Evolutionary conservation across 64 coral and sea anemone species (phyloP).

Genomic region (Acropora tenuis): DNA sequence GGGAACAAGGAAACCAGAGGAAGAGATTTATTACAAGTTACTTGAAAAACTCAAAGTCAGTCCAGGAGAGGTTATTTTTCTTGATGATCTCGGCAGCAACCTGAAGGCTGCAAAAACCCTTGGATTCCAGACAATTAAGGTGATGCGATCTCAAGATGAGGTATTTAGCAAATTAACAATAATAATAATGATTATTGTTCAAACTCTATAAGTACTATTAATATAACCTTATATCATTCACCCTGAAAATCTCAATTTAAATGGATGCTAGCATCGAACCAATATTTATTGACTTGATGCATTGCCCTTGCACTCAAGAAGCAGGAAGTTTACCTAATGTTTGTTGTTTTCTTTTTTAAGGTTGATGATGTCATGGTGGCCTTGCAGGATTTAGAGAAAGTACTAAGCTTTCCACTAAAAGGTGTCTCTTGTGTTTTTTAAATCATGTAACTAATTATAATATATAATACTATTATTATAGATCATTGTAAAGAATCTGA

Average conservation of each 20-base stretch:
- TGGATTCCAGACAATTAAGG: slow-evolving; percentile 90
- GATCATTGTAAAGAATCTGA: no score
- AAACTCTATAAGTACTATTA: no score
- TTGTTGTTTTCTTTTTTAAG: slow-evolving; percentile 13
- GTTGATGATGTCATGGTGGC: slow-evolving; percentile 53
- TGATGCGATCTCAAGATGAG: neutral
- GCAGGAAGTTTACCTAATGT: neutral
- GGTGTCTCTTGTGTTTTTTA: slow-evolving; percentile 1
- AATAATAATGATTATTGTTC: no score
- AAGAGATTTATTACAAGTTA: slow-evolving; percentile 70
- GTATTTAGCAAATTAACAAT: no score
- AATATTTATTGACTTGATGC: no score
- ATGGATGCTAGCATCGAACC: neutral
- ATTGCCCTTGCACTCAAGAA: neutral
- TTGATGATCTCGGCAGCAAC: slow-evolving; percentile 93
- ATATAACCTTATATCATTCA: no score
- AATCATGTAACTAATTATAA: no score
- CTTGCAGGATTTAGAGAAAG: slow-evolving; percentile 52
- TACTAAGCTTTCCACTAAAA: slow-evolving; percentile 59
- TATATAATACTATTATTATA: no score
- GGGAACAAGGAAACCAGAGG: slow-evolving; percentile 81
- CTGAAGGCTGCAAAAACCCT: slow-evolving; percentile 78
- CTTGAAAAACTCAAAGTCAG: slow-evolving; percentile 78
- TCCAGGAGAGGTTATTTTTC: slow-evolving; percentile 84
- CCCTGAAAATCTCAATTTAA: neutral